A percentile compares a stretch with the other conserved stretches of the same genome.
phyloP scores from a whole-genome alignment of 2,113 vertebrate genomes.

The Piaya cayana region DNA sequence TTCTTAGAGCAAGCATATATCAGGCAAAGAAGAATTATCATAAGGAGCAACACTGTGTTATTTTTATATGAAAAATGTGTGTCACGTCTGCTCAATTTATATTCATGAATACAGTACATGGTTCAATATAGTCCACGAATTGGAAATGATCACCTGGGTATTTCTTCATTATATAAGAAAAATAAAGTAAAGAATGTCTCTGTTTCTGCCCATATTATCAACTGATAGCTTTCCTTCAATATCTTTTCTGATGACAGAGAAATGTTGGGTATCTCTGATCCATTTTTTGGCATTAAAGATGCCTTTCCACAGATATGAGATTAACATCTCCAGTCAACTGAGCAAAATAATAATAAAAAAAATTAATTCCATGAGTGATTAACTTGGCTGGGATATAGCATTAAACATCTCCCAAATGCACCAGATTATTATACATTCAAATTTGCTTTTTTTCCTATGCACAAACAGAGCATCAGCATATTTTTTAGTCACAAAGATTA shows the following conservation, averaged over 20 bases:
- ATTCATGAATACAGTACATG: constrained; percentile 49
- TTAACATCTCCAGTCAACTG: neutral
- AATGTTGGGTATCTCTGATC: neutral
- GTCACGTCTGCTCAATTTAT: constrained; percentile 37
- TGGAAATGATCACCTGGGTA: constrained; percentile 47
- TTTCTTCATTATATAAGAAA: constrained; percentile 52
- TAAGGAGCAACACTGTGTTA: neutral
- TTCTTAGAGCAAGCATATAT: constrained; percentile 6
- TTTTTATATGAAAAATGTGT: constrained; percentile 34
- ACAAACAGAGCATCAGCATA: constrained; percentile 17
- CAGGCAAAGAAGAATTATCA: constrained; percentile 44
- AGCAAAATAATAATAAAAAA: neutral
- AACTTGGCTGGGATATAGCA: constrained; percentile 5
- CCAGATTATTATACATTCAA: constrained; percentile 27
- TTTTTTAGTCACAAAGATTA: constrained; percentile 43
- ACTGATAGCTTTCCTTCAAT: neutral
- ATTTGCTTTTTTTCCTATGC: constrained; percentile 3
- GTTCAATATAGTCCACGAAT: constrained; percentile 11
- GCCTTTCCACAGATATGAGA: neutral
- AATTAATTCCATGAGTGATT: neutral
- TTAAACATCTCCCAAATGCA: neutral
- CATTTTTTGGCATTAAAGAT: neutral
- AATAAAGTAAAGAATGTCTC: neutral
- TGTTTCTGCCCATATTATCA: neutral
- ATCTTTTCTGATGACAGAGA: neutral